Evolutionary conservation across 1,140 invertebrate species (phyloP), one percentile per base, ranked within the genome.

Genomic region (Coelopa frigida): DNA sequence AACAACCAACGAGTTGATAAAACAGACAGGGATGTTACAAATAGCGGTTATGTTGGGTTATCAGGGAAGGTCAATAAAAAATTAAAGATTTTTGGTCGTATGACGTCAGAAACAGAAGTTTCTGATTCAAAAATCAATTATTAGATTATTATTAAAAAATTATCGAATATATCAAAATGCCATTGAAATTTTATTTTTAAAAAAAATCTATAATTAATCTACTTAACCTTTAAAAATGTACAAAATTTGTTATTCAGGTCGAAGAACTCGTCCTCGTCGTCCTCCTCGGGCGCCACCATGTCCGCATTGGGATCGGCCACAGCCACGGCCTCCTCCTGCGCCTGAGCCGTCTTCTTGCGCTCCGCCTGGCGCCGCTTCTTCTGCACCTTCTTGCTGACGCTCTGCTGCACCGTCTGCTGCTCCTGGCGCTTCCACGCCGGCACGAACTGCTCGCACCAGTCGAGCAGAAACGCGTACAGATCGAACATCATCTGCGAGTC

Each of bases 401-500:
- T 57, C 4, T 31, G 26, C 0, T 44, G 24, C 0, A 49, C 29
- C 20, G 48, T 32, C 14, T 50, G 39, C n/a, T 27, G 41, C 29
- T 49, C 27, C 1, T 46, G n/a, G 7, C 48, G 24, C 14, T 67
- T 64, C 61, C 63, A 61, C 5, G 35, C 23, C 1, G 61, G 61
- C 11, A 67, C 38, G 24, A 59, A 68, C 3, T 40, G n/a, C 0
- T 26, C 49, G 32, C 53, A 71, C 54, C 56, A 69, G 38, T 57
- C 58, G 20, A 35, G 53, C n/a, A 61, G 48, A 32, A 36, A 62
- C 18, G 50, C 47, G 49, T 64, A 74, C 55, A 52, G 76, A 33
- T 61, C 66, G 55, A 44, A 77, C 62, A 40, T 81, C 55, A 56
- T 65, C 70, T 22, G 65, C 53, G 49, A 79, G 70, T 62, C 73